Percentiles rank a stretch among this genome's conserved stretches.
phyloP scores from a whole-genome alignment of 2,797 vertebrate genomes.

The Bradypodion pumilum region DNA sequence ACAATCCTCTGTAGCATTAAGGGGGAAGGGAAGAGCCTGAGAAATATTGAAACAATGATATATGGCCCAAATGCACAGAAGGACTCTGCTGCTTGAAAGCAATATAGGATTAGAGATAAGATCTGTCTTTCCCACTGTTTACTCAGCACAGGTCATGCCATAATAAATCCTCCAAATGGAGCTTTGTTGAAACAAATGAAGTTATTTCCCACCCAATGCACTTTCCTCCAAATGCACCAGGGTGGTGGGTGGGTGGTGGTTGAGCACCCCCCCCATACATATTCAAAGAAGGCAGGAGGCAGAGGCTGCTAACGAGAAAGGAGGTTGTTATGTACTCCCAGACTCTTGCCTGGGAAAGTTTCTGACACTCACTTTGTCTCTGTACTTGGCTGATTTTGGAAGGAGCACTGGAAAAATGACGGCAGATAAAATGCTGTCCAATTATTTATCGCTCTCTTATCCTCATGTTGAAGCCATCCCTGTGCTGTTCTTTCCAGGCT shows the following conservation, averaged over 20 bases:
- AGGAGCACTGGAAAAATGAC: not conserved
- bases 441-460: constrained; percentile 30
- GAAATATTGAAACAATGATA: not conserved
- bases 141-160: not conserved
- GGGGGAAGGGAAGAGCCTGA: not conserved
- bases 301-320: not conserved
- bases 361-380: constrained; percentile 8
- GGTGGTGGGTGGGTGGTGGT: not conserved
- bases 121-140: constrained; percentile 5
- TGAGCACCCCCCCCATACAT: not conserved
- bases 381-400: not conserved
- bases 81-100: not conserved
- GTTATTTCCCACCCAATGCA: not conserved
- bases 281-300: not conserved
- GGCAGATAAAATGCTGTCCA: constrained; percentile 6
- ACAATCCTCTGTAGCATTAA: not conserved
- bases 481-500: constrained; percentile 18
- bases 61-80: not conserved
- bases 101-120: constrained; percentile 2
- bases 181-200: not conserved
- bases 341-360: constrained; percentile 17
- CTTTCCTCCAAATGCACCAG: not conserved
- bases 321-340: not conserved
- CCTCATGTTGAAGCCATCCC: constrained; percentile 24
- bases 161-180: constrained; percentile 17